These are phyloP conservation scores for Sebastiscus albofasciatus DNA, from an alignment of 2,797 vertebrate species.

Conservation along the genomic window DNA sequence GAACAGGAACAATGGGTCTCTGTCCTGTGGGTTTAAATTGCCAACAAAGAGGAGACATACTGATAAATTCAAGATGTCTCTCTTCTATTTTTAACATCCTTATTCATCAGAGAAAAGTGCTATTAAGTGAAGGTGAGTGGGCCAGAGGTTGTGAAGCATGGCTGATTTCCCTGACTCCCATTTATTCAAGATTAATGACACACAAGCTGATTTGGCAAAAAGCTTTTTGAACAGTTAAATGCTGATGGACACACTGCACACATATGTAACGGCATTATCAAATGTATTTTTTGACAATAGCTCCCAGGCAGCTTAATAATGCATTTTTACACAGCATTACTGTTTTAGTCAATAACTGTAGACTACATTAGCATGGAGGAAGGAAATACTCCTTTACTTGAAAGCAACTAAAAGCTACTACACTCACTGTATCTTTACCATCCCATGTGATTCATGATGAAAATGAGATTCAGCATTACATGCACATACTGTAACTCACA, in stretches of 20 bases:
- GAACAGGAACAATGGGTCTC: constrained; percentile 22
- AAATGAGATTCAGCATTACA: constrained; percentile 7
- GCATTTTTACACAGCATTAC: background rate
- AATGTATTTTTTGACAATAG: background rate
- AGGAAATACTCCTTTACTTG: background rate
- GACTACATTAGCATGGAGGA: background rate
- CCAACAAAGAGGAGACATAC: constrained; percentile 9
- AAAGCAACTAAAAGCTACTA: background rate
- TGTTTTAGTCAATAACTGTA: background rate
- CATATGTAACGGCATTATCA: background rate
- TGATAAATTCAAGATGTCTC: constrained; percentile 29
- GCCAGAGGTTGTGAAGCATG: constrained; percentile 2
- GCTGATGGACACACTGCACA: background rate
- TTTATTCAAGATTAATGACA: constrained; percentile 15
- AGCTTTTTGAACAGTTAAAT: constrained; percentile 8
- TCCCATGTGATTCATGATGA: background rate
- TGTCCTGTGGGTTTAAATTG: constrained; percentile 35
- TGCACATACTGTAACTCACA: background rate
- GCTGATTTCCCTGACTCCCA: background rate
- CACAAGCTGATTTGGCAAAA: background rate
- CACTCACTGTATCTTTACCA: background rate
- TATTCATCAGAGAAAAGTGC: constrained; percentile 30
- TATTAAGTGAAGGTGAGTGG: constrained; percentile 31
- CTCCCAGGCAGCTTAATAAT: background rate
- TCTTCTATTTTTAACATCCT: constrained; percentile 31